Evolutionary conservation across 2,888 invertebrate genomes (phyloP), one percentile per base, ranked within the genome.

Genomic region (Lacanobia oleracea): DNA sequence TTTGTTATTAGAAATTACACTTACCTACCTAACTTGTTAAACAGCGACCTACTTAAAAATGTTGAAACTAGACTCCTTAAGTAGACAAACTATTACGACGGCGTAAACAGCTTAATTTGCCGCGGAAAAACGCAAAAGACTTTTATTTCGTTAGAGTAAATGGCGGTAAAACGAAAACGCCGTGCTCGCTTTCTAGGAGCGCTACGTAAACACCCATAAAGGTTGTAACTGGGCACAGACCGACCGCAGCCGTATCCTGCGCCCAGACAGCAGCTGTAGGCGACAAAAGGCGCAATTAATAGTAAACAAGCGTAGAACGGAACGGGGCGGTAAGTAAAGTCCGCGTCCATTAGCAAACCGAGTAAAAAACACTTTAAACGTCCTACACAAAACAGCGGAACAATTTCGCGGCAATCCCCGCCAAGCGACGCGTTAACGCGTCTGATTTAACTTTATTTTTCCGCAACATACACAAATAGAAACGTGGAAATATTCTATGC

Each of bases 281-380:
- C 92, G 92, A 93, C 94, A 93, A 94, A 93, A 94, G 93, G 92
- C 92, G 93, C 93, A 94, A 94, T 94, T 94, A 94, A 94, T 94
- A 93, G 90, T 91, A 92, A 94, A 92, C 93, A 93, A 92, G 91
- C 91, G 88, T 87, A 86, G 86, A 89, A 88, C 90, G 89, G 88
- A 88, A 88, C 88, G 88, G 87, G 81, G 86, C 89, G 88, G 90
- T 89, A 91, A 92, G 92, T 91, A 91, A 91, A 91, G 91, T 90
- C 90, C 90, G 89, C 89, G 89, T 92, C 93, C 93, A 93, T 93
- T 94, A 94, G 87, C 88, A 85, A 87, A 85, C 85, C 83, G 85
- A 87, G 87, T 87, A 90, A 89, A 90, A 89, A 89, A 88, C 87
- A 85, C 88, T 86, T 86, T 83, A 87, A 91, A 91, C 89, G 85